Evolutionary conservation across 2,888 invertebrate species (phyloP), one percentile per base, ranked within the genome.

Genomic region (Tiliacea aurago): DNA sequence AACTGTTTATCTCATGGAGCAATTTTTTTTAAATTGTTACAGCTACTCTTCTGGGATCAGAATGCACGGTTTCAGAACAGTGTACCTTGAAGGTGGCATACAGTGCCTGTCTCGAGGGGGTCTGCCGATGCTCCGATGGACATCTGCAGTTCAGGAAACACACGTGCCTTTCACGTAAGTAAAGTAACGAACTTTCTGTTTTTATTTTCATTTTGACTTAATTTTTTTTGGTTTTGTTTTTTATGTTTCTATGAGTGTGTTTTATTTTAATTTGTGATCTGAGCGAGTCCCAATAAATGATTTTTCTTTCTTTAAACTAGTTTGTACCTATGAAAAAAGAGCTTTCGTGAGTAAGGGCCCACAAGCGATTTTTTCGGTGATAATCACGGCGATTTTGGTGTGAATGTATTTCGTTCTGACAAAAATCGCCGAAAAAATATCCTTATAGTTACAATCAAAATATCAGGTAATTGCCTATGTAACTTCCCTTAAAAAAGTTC

Each of bases 151-250:
- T 98, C 96, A 97, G 98, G 90, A 98, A 98, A 91, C 99, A 99
- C 93, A 99, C 98, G 58, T 99, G 99, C 92, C 97, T 99, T 71
- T 98, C 98, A 91, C 98, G 99, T 99, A 97, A 98, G 98, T 98
- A 93, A n/a, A n/a, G n/a, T n/a, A n/a, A n/a, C n/a, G n/a, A n/a
- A n/a, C n/a, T n/a, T n/a, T n/a, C n/a, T n/a, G n/a, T n/a, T n/a
- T n/a, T n/a, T n/a, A n/a, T n/a, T n/a, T n/a, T n/a, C n/a, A n/a
- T n/a, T n/a, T n/a, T n/a, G n/a, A n/a, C n/a, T n/a, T n/a, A n/a
- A n/a, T n/a, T n/a, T n/a, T n/a, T n/a, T n/a, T n/a, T n/a, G n/a
- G n/a, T n/a, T n/a, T n/a, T n/a, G n/a, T n/a, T n/a, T n/a, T n/a
- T n/a, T n/a, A n/a, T n/a, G n/a, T n/a, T n/a, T n/a, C n/a, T n/a